These are phyloP conservation scores for Notoglanidium macrostoma DNA, from an alignment of 2,797 vertebrate genomes.

Conservation along the genomic window DNA sequence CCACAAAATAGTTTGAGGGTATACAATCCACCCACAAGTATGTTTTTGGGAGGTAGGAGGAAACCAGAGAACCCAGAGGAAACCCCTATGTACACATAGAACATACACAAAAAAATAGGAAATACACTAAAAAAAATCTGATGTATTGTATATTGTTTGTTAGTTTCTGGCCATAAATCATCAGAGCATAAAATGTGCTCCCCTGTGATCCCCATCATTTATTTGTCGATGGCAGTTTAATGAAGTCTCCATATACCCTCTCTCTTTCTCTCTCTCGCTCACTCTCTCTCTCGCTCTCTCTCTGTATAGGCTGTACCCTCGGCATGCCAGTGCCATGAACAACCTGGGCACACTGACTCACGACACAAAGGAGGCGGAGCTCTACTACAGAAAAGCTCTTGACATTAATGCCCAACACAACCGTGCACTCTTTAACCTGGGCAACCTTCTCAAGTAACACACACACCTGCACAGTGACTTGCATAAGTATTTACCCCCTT, in stretches of 20 bases:
- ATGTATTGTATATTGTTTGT: background rate
- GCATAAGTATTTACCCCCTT: background rate
- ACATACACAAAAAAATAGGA: background rate
- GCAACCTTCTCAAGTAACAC: conserved; percentile 92
- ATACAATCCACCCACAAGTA: background rate
- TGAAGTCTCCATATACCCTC: conserved; percentile 34
- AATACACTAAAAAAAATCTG: background rate
- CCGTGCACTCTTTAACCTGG: conserved; percentile 94
- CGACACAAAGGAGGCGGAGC: conserved; percentile 81
- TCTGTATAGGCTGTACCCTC: conserved; percentile 85
- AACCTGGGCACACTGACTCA: conserved; percentile 91
- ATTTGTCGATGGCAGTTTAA: conserved; percentile 21
- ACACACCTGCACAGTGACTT: conserved; percentile 14
- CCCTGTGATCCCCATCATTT: background rate
- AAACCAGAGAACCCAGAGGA: background rate
- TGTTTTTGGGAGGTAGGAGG: background rate
- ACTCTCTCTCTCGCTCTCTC: background rate
- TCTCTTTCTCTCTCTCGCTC: background rate
- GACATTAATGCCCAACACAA: conserved; percentile 91
- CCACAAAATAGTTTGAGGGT: too few species aligned
- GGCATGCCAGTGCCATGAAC: conserved; percentile 94
- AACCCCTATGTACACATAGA: background rate
- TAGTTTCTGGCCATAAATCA: background rate
- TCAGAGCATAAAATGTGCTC: background rate
- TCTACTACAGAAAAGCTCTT: conserved; percentile 88